These are phyloP conservation scores for Cenopis cana DNA, from an alignment of 2,888 invertebrate genomes.

Conservation along the genomic window DNA sequence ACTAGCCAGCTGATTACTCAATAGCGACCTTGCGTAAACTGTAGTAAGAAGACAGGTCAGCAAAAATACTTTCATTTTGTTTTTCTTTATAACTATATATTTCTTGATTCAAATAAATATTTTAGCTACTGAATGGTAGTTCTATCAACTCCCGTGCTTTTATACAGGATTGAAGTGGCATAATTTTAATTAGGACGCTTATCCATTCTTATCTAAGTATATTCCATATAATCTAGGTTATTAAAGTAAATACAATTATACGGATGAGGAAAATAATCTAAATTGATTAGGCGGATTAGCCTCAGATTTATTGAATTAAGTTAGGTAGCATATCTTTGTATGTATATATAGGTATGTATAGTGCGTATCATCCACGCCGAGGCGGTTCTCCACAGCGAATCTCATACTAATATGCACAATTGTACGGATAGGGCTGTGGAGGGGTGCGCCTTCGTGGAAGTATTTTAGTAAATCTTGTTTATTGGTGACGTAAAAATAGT, in stretches of 20 bases:
- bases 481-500: no score
- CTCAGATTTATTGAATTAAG: not conserved
- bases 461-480: no score
- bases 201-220: conserved; percentile 46
- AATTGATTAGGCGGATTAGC: conserved; percentile 5
- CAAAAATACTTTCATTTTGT: conserved; percentile 63
- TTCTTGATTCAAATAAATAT: not conserved
- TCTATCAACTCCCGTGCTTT: conserved; percentile 50
- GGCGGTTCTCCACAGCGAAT: no score
- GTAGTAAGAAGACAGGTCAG: conserved; percentile 58
- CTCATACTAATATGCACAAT: no score
- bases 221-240: conserved; percentile 52
- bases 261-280: conserved; percentile 14
- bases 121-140: conserved; percentile 25
- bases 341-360: no score
- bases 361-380: no score
- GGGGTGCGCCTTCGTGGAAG: no score
- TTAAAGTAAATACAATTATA: conserved; percentile 49
- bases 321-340: no score
- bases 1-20: conserved; percentile 35
- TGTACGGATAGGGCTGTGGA: no score
- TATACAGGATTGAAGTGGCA: conserved; percentile 53
- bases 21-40: conserved; percentile 61
- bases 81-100: not conserved
- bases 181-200: conserved; percentile 55